Evolutionary conservation across 2,797 vertebrate genomes (phyloP), one percentile per base, ranked within the genome.

Genomic region (Premnoplex brunnescens): DNA sequence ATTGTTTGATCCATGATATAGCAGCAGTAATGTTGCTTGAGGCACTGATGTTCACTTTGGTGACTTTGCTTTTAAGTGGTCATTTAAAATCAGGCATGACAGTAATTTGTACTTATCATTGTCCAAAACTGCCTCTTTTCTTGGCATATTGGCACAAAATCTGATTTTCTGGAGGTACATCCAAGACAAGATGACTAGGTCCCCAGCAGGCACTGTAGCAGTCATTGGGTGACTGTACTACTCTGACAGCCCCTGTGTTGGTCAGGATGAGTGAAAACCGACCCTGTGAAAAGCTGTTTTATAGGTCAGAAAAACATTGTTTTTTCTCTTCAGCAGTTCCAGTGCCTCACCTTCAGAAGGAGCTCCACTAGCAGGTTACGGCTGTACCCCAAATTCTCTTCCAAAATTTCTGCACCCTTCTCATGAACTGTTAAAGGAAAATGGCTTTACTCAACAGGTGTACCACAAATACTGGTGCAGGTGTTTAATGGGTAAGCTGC

Each of bases 341-440:
- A 98, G 98, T 68, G 98, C 98, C 26, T 99, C 99, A 0, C 99
- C 99, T 37, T 98, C 98, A 63, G 99, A 99, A 97, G 98, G 98
- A 59, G 96, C 96, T 36, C 98, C 98, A 2, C 96, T 98, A 26
- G 82, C 97, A 18, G 98, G 97, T 77, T 98, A 98, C 0, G 98
- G 98, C 71, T 99, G 98, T 89, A 98, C 98, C 52, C 99, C 99
- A 28, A 98, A 98, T 91, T 99, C 99, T 32, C 97, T 99, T 88
- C 99, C 99, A 63, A 99, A 99, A 75, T 99, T 99, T 97, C 98
- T 99, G 97, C 99, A 99, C 95, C 99, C 99, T 55, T 99, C 99
- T 89, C 99, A 99, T 11, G 98, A 99, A 95, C 97, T 99, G 95
- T 95, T 99, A 94, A 98, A 98, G 94, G 98, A 99, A 96, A 99